phyloP scores from a whole-genome alignment of 2,888 invertebrate species.

The Cryptophagus acutangulus region DNA sequence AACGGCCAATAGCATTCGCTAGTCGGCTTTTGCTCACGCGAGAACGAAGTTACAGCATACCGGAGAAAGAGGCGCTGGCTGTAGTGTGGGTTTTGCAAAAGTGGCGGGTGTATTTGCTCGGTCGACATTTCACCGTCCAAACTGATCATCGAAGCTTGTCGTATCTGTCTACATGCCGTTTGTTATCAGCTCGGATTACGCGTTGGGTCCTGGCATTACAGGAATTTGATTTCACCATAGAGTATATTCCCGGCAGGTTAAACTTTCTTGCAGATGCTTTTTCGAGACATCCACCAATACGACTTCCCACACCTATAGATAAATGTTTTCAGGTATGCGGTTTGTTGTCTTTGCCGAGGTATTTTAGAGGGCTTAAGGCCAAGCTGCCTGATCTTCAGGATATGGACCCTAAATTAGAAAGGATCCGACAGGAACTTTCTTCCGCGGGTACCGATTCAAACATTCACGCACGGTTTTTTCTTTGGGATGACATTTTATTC shows the following conservation, averaged over 20 bases:
- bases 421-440: no score
- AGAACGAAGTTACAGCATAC: slow-evolving; percentile 13
- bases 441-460: slow-evolving; percentile 9
- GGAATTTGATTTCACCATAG: slow-evolving; percentile 26
- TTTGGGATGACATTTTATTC: slow-evolving; percentile 4
- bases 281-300: slow-evolving; percentile 22
- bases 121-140: slow-evolving; percentile 21
- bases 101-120: slow-evolving; percentile 29
- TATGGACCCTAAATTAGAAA: not conserved
- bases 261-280: slow-evolving; percentile 33
- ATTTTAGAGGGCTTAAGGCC: not conserved
- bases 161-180: slow-evolving; percentile 29
- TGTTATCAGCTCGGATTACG: slow-evolving; percentile 25
- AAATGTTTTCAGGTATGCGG: not conserved
- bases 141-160: slow-evolving; percentile 31
- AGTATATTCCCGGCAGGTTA: slow-evolving; percentile 26
- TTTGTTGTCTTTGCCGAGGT: not conserved
- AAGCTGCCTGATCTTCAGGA: not conserved
- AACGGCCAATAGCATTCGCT: slow-evolving; percentile 9
- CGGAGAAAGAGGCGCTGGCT: slow-evolving; percentile 28
- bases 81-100: slow-evolving; percentile 27
- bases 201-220: slow-evolving; percentile 30
- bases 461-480: slow-evolving; percentile 2
- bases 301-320: not conserved
- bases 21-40: slow-evolving; percentile 14